Evolutionary conservation across 1,140 invertebrate genomes (phyloP), one percentile per base, ranked within the genome.

Genomic region (Sarcophaga peregrina): DNA sequence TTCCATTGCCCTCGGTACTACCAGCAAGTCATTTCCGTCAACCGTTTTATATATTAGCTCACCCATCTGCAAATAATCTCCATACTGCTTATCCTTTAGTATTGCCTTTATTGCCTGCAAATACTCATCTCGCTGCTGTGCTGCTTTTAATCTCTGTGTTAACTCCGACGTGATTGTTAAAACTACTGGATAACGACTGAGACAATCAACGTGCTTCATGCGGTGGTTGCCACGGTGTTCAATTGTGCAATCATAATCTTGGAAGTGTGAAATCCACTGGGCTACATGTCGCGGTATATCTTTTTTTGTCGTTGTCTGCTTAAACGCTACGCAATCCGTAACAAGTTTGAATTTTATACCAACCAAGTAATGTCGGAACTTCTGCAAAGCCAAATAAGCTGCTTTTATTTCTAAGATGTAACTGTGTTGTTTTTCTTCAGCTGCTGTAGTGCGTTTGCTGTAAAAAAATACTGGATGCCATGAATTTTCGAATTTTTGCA

Each of bases 231-330:
- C n/a, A n/a, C n/a, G n/a, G n/a, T 92, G 90, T 54, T 85, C 76
- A 58, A 92, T 86, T 20, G 90, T 85, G 82, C 90, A 91, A 25
- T 87, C n/a, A 74, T 17, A 47, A 68, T 91, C 87, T 83, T 91
- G 89, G n/a, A 73, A 91, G 84, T 15, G n/a, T 37, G 4, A 37
- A 37, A 37, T 37, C 25, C 4, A 2, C 25, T 37, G 25, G 25
- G 25, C 25, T 37, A 2, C 4, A 37, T 37, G 25, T 37, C 25
- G 25, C 4, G 25, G 25, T 37, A 58, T 13, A 58, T 11, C n/a
- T 5, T 10, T 81, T n/a, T 88, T 88, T 3, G 83, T 83, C 82
- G 87, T 82, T 2, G 87, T 87, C 17, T 82, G 84, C 73, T 86
- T 73, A 58, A 90, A 90, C 15, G 88, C 89, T 85, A 76, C 11